Conservation (phyloP, 2,888 invertebrate species). For the Abrostola triplasia region DNA sequence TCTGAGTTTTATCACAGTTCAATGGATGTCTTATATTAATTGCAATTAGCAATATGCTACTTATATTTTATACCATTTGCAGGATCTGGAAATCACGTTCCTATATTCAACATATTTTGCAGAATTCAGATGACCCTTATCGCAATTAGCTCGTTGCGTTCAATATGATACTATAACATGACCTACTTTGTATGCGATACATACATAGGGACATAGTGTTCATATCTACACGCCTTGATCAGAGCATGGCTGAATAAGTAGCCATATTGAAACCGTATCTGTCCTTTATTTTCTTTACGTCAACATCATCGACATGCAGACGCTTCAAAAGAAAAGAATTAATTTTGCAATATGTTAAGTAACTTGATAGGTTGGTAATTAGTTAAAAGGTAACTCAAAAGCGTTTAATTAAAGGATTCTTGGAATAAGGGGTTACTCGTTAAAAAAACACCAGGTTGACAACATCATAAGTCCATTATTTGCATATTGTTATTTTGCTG, state of each 20-base stretch:
- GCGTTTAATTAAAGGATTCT: too few species aligned
- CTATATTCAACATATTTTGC: too few species aligned
- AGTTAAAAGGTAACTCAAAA: background rate
- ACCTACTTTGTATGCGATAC: conserved; percentile 29
- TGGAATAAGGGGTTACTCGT: background rate
- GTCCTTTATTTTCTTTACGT: conserved; percentile 27
- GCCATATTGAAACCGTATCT: conserved; percentile 27
- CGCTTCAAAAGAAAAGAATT: conserved; percentile 10
- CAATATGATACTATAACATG: conserved; percentile 26
- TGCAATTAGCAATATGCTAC: too few species aligned
- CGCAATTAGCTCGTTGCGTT: conserved; percentile 10
- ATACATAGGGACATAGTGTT: conserved; percentile 4
- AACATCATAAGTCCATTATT: too few species aligned
- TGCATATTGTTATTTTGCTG: too few species aligned
- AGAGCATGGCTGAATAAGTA: conserved; percentile 25
- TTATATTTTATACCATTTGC: too few species aligned
- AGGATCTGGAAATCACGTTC: too few species aligned
- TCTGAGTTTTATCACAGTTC: too few species aligned
- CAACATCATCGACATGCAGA: conserved; percentile 23
- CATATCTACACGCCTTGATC: conserved; percentile 25
- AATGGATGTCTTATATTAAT: too few species aligned
- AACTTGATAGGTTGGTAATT: background rate
- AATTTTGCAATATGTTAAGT: conserved; percentile 4
- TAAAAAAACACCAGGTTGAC: background rate
- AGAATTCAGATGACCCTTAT: too few species aligned